A percentile compares a stretch with the other conserved stretches of the same genome.
Evolutionary conservation across 2,888 invertebrate genomes (phyloP).

Genomic region (Sarcophaga caerulescens): DNA sequence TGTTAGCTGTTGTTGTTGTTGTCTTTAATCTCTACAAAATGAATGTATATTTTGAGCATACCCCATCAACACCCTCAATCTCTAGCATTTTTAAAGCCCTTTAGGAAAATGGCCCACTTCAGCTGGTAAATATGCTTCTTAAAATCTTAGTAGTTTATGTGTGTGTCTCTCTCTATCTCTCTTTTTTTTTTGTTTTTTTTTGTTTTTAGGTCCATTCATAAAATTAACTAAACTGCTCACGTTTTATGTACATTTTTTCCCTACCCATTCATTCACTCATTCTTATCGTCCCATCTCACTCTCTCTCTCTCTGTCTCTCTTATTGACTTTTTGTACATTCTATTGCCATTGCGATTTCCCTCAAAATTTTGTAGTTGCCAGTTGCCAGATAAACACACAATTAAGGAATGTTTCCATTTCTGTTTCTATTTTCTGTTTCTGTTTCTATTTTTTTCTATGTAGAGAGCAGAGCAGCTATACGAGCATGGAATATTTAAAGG

Average conservation of each 20-base stretch:
- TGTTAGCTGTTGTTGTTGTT: conserved; percentile 2
- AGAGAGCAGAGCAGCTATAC: too few relatives aligned
- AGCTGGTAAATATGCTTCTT: not conserved
- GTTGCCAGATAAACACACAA: conserved; percentile 54
- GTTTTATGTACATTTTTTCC: conserved; percentile 25
- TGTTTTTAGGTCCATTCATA: not conserved
- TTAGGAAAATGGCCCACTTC: not conserved
- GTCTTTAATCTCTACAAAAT: conserved; percentile 21
- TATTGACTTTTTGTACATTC: too few relatives aligned
- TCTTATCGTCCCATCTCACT: not conserved
- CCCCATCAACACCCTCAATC: too few relatives aligned
- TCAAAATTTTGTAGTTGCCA: too few relatives aligned
- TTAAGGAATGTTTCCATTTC: conserved; percentile 46
- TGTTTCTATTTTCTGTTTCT: conserved; percentile 8
- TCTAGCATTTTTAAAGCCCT: not conserved
- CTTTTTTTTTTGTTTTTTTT: not conserved
- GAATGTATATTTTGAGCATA: conserved; percentile 21
- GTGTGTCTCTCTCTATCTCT: not conserved
- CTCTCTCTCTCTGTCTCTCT: too few relatives aligned
- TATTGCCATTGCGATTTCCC: too few relatives aligned
- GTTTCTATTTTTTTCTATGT: too few relatives aligned
- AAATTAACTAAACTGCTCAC: conserved; percentile 54
- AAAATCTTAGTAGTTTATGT: not conserved
- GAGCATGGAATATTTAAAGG: too few relatives aligned
- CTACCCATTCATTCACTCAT: too few relatives aligned